These are phyloP conservation scores for Dasysyrphus tricinctus DNA, from an alignment of 2,888 invertebrate species.

Conservation along the genomic window DNA sequence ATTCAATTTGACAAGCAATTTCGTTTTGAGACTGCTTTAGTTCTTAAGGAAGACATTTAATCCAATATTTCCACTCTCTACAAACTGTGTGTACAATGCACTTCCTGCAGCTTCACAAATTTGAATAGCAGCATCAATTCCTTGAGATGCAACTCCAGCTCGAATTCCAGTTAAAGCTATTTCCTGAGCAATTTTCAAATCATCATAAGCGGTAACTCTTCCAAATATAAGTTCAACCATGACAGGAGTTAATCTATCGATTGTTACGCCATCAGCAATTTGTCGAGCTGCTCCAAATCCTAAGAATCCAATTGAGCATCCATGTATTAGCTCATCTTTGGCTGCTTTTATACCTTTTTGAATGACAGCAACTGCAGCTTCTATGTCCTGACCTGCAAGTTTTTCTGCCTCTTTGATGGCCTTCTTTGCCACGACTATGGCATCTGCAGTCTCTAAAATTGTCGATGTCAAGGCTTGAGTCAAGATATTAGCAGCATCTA, in stretches of 20 bases:
- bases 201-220: not conserved
- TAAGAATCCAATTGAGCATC: not conserved
- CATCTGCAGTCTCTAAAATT: slow-evolving; percentile 15
- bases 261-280: not conserved
- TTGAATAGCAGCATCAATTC: not conserved
- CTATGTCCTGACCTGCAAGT: not conserved
- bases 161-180: not conserved
- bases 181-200: not conserved
- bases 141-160: not conserved
- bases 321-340: not conserved
- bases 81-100: not conserved
- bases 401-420: not conserved
- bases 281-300: slow-evolving; percentile 18
- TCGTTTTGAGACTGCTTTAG: no score
- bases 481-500: not conserved
- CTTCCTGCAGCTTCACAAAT: not conserved
- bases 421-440: not conserved
- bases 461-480: not conserved
- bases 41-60: not conserved
- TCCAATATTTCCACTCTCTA: not conserved
- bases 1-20: no score
- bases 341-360: not conserved
- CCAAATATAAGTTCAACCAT: not conserved
- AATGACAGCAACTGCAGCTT: slow-evolving; percentile 8
- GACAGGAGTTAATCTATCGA: not conserved